Conservation (phyloP, 2,113 vertebrate species). For the Melanostigma gelatinosum region DNA sequence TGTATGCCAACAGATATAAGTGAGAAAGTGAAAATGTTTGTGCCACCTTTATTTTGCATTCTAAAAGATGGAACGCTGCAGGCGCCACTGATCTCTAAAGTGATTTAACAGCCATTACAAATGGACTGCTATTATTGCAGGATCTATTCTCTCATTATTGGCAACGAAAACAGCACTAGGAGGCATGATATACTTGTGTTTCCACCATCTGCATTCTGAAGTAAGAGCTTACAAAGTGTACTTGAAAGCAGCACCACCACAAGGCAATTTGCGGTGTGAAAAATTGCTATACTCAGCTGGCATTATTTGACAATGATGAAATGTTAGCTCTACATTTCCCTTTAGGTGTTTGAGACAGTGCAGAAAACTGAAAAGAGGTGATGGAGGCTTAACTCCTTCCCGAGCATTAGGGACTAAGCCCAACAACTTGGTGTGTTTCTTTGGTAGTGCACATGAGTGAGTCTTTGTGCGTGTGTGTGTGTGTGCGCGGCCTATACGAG, state of each 20-base stretch:
- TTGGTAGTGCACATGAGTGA: constrained; percentile 56
- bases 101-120: constrained; percentile 35
- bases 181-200: constrained; percentile 47
- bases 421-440: constrained; percentile 60
- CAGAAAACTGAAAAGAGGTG: constrained; percentile 68
- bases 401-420: constrained; percentile 58
- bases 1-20: not conserved
- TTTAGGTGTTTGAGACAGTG: constrained; percentile 71
- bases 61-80: not conserved
- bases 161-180: constrained; percentile 38
- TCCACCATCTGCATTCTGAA: constrained; percentile 42
- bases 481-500: not conserved
- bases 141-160: constrained; percentile 37
- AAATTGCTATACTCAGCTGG: constrained; percentile 69
- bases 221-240: constrained; percentile 41
- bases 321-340: constrained; percentile 73
- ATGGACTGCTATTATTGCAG: constrained; percentile 34
- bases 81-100: constrained; percentile 16
- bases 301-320: constrained; percentile 79
- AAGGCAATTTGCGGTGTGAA: constrained; percentile 69
- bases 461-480: constrained; percentile 37
- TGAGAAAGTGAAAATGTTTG: not conserved
- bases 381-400: constrained; percentile 66
- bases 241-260: constrained; percentile 63
- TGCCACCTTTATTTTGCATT: constrained; percentile 1